phyloP scores from a whole-genome alignment of 2,888 invertebrate species.

The Zootermopsis nevadensis region DNA sequence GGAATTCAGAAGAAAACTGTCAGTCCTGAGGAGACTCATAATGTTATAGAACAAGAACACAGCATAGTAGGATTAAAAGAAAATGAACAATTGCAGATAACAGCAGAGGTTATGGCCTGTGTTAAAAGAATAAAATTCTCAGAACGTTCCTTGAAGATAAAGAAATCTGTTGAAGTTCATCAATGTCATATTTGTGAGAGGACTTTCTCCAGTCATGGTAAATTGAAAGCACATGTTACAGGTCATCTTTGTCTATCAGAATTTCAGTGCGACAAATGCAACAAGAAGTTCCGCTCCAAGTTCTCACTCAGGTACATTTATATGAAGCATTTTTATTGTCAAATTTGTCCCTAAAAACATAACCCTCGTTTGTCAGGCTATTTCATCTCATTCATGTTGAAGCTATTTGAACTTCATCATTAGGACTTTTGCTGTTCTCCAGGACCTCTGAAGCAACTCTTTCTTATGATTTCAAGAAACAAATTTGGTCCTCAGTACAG shows the following conservation, averaged over 20 bases:
- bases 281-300: conserved; percentile 41
- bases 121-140: not conserved
- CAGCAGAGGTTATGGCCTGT: not conserved
- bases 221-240: not conserved
- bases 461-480: too few relatives aligned
- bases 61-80: not conserved
- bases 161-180: not conserved
- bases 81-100: not conserved
- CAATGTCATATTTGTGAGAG: conserved; percentile 33
- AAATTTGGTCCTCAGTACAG: too few relatives aligned
- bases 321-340: too few relatives aligned
- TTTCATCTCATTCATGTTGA: too few relatives aligned
- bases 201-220: not conserved
- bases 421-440: too few relatives aligned
- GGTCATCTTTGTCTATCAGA: conserved; percentile 11
- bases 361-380: too few relatives aligned
- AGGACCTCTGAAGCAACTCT: too few relatives aligned
- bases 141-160: not conserved
- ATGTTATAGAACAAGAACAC: not conserved
- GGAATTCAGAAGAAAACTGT: not conserved
- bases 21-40: not conserved
- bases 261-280: conserved; percentile 43
- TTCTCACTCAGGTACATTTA: conserved; percentile 39
- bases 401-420: too few relatives aligned
- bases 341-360: too few relatives aligned